These are phyloP conservation scores for Bubalus kerabau DNA, from an alignment of 2,113 vertebrate genomes.

Conservation along the genomic window DNA sequence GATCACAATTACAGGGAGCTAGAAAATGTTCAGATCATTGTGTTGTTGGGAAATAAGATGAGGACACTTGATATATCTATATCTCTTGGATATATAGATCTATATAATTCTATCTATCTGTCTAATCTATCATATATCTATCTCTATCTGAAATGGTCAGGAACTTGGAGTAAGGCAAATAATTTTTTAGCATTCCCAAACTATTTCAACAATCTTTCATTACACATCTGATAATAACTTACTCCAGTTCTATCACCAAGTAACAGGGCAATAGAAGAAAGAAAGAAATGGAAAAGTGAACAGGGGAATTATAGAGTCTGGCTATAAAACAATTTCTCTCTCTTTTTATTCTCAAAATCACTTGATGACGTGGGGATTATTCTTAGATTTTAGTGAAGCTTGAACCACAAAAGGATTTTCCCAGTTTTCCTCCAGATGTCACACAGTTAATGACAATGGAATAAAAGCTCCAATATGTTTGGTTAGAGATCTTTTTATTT, in stretches of 20 bases:
- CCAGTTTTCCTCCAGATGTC: not conserved
- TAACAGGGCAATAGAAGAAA: not conserved
- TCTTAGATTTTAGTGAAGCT: not conserved
- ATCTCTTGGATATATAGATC: not conserved
- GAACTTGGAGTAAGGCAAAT: not conserved
- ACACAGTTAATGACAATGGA: not conserved
- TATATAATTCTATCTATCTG: not conserved
- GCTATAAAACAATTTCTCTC: not conserved
- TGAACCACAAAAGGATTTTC: not conserved
- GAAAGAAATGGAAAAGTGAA: not conserved
- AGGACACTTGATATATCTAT: not conserved
- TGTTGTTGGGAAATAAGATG: not conserved
- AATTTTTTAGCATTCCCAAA: not conserved
- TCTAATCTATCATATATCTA: not conserved
- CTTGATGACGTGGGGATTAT: not conserved
- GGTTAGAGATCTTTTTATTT: not conserved
- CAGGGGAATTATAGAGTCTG: fast-evolving
- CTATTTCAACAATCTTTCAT: not conserved
- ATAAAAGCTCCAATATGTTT: not conserved
- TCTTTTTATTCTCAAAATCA: not conserved
- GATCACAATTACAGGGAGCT: not conserved
- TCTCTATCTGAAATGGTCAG: not conserved
- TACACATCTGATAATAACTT: not conserved
- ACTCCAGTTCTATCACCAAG: not conserved
- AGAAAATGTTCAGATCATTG: not conserved